Conservation (phyloP, 2,797 vertebrate species). For the Anableps anableps region DNA sequence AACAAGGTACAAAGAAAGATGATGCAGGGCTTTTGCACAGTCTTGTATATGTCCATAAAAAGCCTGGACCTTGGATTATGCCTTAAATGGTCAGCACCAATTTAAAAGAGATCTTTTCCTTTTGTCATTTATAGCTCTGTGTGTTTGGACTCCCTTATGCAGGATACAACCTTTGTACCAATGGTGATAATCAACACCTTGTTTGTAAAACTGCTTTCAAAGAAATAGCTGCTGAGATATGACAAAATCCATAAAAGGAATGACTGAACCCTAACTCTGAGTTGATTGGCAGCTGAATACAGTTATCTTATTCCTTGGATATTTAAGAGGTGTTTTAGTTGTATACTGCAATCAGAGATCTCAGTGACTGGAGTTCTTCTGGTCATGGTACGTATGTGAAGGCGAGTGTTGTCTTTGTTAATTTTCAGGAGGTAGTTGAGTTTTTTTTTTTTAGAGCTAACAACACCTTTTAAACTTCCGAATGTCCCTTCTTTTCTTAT, state of each 20-base stretch:
- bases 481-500: neutral
- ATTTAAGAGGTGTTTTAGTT: neutral
- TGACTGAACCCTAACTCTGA: neutral
- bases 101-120: constrained; percentile 14
- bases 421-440: neutral
- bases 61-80: neutral
- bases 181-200: constrained; percentile 3
- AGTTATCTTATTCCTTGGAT: constrained; percentile 2
- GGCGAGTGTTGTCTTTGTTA: neutral
- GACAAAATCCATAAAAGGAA: constrained; percentile 18
- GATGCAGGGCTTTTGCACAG: neutral
- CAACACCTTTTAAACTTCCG: neutral
- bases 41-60: neutral
- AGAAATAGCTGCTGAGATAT: neutral
- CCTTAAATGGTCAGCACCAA: neutral
- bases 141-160: constrained; percentile 6
- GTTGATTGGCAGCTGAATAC: constrained; percentile 1
- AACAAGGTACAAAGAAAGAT: too few species aligned
- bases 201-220: constrained; percentile 3
- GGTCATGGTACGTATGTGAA: constrained; percentile 16
- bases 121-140: constrained; percentile 37
- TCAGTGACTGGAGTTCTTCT: neutral
- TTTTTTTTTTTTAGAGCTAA: neutral
- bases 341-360: neutral
- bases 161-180: constrained; percentile 44